These are phyloP conservation scores for Poecilia picta DNA, from an alignment of 2,797 vertebrate genomes.

Conservation along the genomic window DNA sequence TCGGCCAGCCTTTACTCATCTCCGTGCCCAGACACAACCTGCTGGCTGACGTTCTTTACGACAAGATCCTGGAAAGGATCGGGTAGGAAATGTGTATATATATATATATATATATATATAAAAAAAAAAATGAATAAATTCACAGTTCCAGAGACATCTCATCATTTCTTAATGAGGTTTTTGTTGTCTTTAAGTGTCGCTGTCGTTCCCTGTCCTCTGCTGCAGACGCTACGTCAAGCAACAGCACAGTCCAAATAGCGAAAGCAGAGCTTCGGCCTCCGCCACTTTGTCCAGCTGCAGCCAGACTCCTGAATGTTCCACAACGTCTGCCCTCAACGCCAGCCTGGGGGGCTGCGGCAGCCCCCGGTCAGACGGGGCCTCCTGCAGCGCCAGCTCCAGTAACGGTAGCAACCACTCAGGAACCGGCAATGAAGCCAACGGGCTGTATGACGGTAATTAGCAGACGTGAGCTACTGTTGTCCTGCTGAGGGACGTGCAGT, in stretches of 20 bases:
- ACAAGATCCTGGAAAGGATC: slow-evolving; percentile 89
- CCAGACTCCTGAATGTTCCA: slow-evolving; percentile 77
- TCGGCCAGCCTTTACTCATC: slow-evolving; percentile 92
- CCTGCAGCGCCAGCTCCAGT: slow-evolving; percentile 79
- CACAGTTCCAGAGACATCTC: not conserved
- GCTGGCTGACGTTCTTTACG: slow-evolving; percentile 87
- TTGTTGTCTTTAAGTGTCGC: not conserved
- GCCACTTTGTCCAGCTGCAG: slow-evolving; percentile 76
- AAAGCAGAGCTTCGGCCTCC: slow-evolving; percentile 75
- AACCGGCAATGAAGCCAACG: slow-evolving; percentile 86
- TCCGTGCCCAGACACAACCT: slow-evolving; percentile 90
- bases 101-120: too few relatives aligned
- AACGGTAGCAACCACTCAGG: slow-evolving; percentile 79
- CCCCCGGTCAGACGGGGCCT: slow-evolving; percentile 76
- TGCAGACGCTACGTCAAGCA: slow-evolving; percentile 91
- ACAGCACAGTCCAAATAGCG: slow-evolving; percentile 76
- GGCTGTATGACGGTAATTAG: slow-evolving; percentile 86
- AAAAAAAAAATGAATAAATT: too few relatives aligned
- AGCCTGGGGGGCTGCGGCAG: slow-evolving; percentile 68
- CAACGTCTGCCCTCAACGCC: slow-evolving; percentile 63
- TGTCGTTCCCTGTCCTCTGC: slow-evolving; percentile 10
- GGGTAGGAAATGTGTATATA: slow-evolving; percentile 79
- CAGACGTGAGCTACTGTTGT: not conserved
- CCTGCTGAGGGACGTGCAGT: not conserved
- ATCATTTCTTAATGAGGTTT: not conserved